Conservation (phyloP, 2,888 invertebrate species). For the Bombylius major region DNA sequence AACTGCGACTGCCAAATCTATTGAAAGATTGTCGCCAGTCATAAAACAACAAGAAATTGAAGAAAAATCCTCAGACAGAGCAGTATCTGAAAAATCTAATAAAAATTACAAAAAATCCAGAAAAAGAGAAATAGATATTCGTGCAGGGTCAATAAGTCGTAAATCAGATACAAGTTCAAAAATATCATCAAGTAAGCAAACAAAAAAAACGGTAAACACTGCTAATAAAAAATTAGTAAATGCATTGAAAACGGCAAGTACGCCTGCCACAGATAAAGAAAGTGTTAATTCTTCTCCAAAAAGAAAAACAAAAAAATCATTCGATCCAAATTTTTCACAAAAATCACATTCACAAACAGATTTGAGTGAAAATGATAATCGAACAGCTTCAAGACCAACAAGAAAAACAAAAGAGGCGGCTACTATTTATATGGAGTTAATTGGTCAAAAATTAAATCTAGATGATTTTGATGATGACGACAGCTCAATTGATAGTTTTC, state of each 20-base stretch:
- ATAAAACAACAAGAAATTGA: background rate
- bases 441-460: conserved; percentile 53
- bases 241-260: conserved; percentile 6
- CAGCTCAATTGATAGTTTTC: conserved; percentile 51
- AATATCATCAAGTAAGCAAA: conserved; percentile 12
- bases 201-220: conserved; percentile 13
- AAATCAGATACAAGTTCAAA: conserved; percentile 14
- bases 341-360: conserved; percentile 15
- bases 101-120: background rate
- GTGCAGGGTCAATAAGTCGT: conserved; percentile 6
- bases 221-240: conserved; percentile 4
- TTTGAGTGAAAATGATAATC: conserved; percentile 15
- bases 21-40: background rate
- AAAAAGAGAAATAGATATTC: background rate
- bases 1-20: background rate
- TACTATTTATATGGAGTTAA: conserved; percentile 58
- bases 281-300: background rate
- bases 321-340: conserved; percentile 1
- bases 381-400: conserved; percentile 38
- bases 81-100: background rate
- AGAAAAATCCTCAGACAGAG: background rate
- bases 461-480: conserved; percentile 49
- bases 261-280: conserved; percentile 5
- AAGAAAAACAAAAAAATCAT: conserved; percentile 20
- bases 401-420: conserved; percentile 66